Base-by-base conservation (phyloP, 2,113 vertebrate genomes). In the Hippocampus guttulatus region DNA sequence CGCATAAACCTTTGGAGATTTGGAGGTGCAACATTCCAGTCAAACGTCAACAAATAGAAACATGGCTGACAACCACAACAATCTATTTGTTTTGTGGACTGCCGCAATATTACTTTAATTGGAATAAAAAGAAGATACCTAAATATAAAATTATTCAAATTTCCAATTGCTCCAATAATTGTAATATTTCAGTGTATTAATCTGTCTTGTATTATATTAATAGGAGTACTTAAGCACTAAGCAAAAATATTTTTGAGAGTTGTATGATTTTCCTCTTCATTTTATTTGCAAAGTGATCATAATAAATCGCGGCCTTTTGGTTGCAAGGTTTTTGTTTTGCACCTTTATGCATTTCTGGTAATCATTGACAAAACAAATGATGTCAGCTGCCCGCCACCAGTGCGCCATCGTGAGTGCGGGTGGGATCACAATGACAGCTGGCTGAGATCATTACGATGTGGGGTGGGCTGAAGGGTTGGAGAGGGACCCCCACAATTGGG, bases 381-480 rank as follows among this genome's bases (percentile, higher is more conserved):
- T 85, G 86, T 87, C 75, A 86, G 62, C 20, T 16, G 11, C 67
- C 74, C 71, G 21, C 67, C 67, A 61, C 51, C 43, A 49, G 33
- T 33, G 67, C 71, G 75, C 67, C 67, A 60, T 62, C 63, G 73
- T n/a, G 71, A 68, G 66, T 52, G 89, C 81, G 84, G 79, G 82
- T 84, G 83, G 79, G 81, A 81, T 88, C 80, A 83, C 70, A 69
- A 64, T 79, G 89, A 88, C 89, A 85, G 85, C 87, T 89, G 89
- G 76, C 82, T 86, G 86, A 87, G 78, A 90, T 89, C 85, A 86
- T 86, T 81, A 75, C 21, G 58, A 47, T 75, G 43, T 2, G 68
- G 83, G 80, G 71, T 83, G 65, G 77, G 64, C 20, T 33, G 58
- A 33, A 33, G 58, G 54, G 54, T 70, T 16, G 63, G 61, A 72